Percentiles rank a stretch among this genome's conserved stretches.
phyloP scores from a whole-genome alignment of 2,113 vertebrate species.

The Sigmodon hispidus region DNA sequence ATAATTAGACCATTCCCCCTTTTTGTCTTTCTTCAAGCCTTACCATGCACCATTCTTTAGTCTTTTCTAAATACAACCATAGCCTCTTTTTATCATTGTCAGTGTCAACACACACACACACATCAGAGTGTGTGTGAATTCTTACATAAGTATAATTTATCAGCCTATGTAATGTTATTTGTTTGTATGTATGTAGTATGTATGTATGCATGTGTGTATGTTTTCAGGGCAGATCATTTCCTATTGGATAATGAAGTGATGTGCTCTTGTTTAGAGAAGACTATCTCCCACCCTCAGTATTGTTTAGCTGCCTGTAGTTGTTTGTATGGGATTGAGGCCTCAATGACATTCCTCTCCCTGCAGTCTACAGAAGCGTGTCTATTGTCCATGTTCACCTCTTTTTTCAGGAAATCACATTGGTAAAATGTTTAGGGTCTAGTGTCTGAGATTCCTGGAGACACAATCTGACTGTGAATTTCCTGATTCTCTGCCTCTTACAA shows the following conservation, averaged over 20 bases:
- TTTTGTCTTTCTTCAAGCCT: not conserved
- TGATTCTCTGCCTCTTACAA: not conserved
- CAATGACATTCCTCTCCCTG: not conserved
- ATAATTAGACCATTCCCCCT: not conserved
- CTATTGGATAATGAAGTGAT: not conserved
- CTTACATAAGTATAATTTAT: not conserved
- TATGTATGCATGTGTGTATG: too few relatives aligned
- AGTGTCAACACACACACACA: not conserved
- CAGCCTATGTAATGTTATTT: not conserved
- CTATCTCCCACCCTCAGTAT: not conserved
- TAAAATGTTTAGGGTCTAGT: not conserved
- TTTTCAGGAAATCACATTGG: not conserved
- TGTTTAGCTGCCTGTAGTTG: not conserved
- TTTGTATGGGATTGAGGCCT: not conserved
- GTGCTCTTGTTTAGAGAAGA: not conserved
- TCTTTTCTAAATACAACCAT: not conserved
- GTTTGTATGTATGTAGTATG: not conserved
- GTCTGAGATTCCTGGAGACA: not conserved
- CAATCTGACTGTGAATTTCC: not conserved
- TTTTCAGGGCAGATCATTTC: not conserved
- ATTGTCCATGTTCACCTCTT: not conserved
- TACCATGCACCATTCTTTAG: not conserved
- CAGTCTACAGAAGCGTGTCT: not conserved
- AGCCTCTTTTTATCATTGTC: not conserved
- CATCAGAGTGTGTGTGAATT: not conserved